phyloP scores from a whole-genome alignment of 2,888 invertebrate species.

The Stenolophus ochropezus region DNA sequence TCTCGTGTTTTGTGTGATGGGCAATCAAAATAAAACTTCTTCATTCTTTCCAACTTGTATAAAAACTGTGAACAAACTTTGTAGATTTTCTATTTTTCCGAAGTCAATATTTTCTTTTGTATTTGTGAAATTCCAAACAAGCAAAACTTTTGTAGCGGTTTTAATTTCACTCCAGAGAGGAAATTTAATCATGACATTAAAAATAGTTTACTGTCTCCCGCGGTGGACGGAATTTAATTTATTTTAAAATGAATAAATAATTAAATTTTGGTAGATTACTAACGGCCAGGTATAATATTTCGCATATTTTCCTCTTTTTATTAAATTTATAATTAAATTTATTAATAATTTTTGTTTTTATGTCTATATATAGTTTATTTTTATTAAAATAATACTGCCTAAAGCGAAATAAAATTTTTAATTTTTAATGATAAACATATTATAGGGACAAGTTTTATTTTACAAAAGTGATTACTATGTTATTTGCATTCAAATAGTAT shows the following conservation, averaged over 20 bases:
- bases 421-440: too few relatives aligned
- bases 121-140: conserved; percentile 26
- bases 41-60: conserved; percentile 1
- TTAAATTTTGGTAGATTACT: conserved; percentile 23
- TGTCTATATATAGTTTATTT: not conserved
- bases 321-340: conserved; percentile 32
- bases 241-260: conserved; percentile 45
- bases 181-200: conserved; percentile 38
- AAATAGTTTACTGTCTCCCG: conserved; percentile 36
- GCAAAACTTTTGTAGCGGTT: conserved; percentile 34
- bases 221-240: conserved; percentile 34
- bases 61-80: conserved; percentile 33
- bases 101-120: conserved; percentile 37
- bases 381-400: not conserved
- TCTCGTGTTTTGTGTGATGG: conserved; percentile 5
- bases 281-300: conserved; percentile 26
- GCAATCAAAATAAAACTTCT: conserved; percentile 32
- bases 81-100: conserved; percentile 17
- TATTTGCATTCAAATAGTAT: too few relatives aligned
- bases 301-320: conserved; percentile 26
- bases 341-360: conserved; percentile 25
- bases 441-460: too few relatives aligned
- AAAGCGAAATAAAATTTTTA: not conserved
- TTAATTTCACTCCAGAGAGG: conserved; percentile 41
- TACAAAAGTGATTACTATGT: too few relatives aligned